Percentiles rank a stretch among this genome's conserved stretches.
Evolutionary conservation across 2,797 vertebrate genomes (phyloP).

Genomic region (Clarias platycephalus): DNA sequence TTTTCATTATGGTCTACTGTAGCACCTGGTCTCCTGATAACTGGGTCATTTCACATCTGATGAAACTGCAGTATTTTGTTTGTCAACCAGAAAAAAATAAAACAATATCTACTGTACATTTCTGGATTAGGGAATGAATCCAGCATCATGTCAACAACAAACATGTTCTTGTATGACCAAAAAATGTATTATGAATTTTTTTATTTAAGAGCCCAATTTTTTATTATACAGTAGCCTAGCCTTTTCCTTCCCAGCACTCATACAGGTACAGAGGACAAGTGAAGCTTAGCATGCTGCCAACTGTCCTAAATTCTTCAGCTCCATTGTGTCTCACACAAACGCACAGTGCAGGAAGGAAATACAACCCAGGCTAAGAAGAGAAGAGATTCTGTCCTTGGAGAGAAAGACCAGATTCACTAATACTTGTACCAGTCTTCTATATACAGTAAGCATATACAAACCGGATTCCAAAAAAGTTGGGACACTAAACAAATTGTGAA

Average conservation of each 20-base stretch:
- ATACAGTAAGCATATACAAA: too few relatives aligned
- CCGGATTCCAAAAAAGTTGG: too few relatives aligned
- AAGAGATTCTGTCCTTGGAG: slow-evolving; percentile 68
- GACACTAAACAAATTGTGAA: too few relatives aligned
- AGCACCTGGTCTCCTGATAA: too few relatives aligned
- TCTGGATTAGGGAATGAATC: slow-evolving; percentile 62
- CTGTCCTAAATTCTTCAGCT: slow-evolving; percentile 71
- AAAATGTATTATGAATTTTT: not conserved
- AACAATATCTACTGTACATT: slow-evolving; percentile 16
- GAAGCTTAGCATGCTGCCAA: slow-evolving; percentile 62
- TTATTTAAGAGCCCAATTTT: not conserved
- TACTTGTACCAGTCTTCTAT: slow-evolving; percentile 64
- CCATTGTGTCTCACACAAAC: slow-evolving; percentile 69
- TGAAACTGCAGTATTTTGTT: too few relatives aligned
- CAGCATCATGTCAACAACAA: not conserved
- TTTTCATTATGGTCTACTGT: too few relatives aligned
- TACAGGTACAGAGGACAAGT: slow-evolving; percentile 2
- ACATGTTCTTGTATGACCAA: not conserved
- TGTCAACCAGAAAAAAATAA: too few relatives aligned
- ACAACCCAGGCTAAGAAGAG: slow-evolving; percentile 55
- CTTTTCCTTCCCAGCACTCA: not conserved
- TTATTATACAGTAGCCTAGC: slow-evolving; percentile 2
- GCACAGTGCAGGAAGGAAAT: slow-evolving; percentile 59
- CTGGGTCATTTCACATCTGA: too few relatives aligned
- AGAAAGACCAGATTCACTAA: slow-evolving; percentile 59